Conservation (phyloP, 2,113 vertebrate genomes). For the Dissostichus mawsoni region DNA sequence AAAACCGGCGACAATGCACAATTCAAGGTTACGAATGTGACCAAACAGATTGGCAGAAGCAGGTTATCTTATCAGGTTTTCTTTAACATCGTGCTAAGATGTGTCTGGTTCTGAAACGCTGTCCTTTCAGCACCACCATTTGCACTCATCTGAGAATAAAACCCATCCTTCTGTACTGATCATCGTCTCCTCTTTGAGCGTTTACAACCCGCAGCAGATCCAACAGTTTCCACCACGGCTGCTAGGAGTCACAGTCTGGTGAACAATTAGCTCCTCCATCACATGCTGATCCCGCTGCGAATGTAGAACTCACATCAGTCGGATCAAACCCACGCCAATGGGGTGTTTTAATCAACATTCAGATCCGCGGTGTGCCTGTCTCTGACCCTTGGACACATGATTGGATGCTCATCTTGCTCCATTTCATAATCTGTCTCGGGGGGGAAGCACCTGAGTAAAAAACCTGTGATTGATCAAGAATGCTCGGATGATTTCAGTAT, state of each 20-base stretch:
- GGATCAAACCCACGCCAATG: constrained; percentile 20
- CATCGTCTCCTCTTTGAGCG: constrained; percentile 7
- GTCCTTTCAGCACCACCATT: constrained; percentile 75
- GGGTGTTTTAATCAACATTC: not conserved
- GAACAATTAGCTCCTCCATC: constrained; percentile 69
- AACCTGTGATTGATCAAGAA: constrained; percentile 7
- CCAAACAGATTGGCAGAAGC: not conserved
- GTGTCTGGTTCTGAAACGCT: constrained; percentile 46
- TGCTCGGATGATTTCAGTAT: not conserved
- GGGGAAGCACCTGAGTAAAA: constrained; percentile 30
- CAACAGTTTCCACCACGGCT: constrained; percentile 34
- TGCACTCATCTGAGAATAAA: not conserved
- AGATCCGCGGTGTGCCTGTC: not conserved
- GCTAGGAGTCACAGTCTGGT: constrained; percentile 72
- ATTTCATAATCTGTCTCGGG: constrained; percentile 38
- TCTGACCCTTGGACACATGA: constrained; percentile 16
- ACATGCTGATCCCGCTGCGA: constrained; percentile 69
- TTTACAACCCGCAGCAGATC: constrained; percentile 25
- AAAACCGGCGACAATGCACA: not conserved
- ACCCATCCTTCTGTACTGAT: not conserved
- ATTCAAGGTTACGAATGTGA: not conserved
- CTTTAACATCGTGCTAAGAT: not conserved
- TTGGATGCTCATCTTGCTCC: constrained; percentile 31
- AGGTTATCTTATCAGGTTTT: not conserved
- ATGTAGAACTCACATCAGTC: constrained; percentile 7